Evolutionary conservation across 2,797 vertebrate genomes (phyloP).

Genomic region (Ctenosaura bakeri): DNA sequence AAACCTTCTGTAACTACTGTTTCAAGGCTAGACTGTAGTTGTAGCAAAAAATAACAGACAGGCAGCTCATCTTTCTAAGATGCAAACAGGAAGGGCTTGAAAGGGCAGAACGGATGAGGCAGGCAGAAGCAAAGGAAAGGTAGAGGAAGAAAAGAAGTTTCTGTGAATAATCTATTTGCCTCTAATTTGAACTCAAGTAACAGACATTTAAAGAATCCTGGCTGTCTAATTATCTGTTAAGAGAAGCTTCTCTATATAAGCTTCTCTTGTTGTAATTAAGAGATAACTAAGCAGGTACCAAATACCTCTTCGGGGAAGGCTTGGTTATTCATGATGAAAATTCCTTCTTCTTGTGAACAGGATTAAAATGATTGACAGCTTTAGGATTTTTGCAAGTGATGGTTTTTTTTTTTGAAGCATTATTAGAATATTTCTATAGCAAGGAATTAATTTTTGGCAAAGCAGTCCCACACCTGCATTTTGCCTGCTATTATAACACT

Average conservation of each 20-base stretch:
- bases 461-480: not conserved
- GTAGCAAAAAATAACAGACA: not conserved
- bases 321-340: constrained; percentile 12
- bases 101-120: not conserved
- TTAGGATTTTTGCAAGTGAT: constrained; percentile 1
- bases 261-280: constrained; percentile 8
- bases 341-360: constrained; percentile 4
- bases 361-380: constrained; percentile 39
- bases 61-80: not conserved
- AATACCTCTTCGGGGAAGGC: constrained; percentile 7
- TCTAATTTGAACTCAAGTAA: not conserved
- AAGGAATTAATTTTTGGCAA: not conserved
- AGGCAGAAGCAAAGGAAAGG: not conserved
- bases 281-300: not conserved
- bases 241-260: not conserved
- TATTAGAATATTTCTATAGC: not conserved
- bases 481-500: not conserved
- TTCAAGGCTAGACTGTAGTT: not conserved
- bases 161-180: constrained; percentile 13
- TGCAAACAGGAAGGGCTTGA: not conserved
- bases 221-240: not conserved
- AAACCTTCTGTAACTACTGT: not conserved
- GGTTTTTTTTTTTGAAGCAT: not conserved
- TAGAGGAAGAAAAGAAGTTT: not conserved
- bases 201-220: not conserved